Conservation (phyloP, 2,888 invertebrate genomes). For the Amiota communis region DNA sequence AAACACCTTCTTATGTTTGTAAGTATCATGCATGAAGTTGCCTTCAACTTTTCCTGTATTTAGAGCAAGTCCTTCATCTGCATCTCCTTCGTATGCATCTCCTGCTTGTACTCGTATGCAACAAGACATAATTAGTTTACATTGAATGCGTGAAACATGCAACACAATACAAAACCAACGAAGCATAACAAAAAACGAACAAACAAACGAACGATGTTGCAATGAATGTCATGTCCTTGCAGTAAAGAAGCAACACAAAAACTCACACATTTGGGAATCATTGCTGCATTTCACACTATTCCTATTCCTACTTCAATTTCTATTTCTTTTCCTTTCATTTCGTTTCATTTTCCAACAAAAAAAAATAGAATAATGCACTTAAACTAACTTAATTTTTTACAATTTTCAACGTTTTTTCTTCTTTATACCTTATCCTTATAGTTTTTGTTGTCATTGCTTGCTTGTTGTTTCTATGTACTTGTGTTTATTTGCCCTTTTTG, state of each 20-base stretch:
- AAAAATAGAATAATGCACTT: no score
- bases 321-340: not conserved
- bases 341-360: not conserved
- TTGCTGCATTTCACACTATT: no score
- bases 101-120: not conserved
- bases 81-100: not conserved
- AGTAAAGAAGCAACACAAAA: not conserved
- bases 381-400: no score
- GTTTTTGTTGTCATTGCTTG: not conserved
- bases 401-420: not conserved
- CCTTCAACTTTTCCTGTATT: no score
- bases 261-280: no score
- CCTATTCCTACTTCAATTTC: not conserved
- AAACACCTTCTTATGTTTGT: no score
- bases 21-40: no score
- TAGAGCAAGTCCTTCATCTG: no score
- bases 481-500: not conserved
- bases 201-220: not conserved
- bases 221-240: not conserved
- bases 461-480: not conserved
- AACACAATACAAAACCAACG: not conserved
- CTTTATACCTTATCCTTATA: no score
- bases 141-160: not conserved
- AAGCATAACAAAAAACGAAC: not conserved
- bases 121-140: constrained; percentile 1